These are phyloP conservation scores for Trematocara nigrifrons DNA, from an alignment of 2,113 vertebrate species.

Conservation along the genomic window DNA sequence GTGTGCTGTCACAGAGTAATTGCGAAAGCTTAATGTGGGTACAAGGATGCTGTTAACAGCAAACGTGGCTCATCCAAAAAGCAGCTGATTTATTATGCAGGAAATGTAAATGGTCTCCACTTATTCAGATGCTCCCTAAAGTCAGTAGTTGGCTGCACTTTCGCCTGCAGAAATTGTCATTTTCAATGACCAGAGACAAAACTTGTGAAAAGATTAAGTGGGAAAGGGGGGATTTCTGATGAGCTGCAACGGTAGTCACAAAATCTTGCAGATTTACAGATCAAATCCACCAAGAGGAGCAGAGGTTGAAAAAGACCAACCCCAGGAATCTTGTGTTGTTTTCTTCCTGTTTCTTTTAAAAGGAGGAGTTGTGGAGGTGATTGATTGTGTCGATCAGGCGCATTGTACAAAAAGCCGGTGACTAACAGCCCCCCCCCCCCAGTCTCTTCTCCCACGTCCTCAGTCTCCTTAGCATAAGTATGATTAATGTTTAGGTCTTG, in stretches of 20 bases:
- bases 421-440: neutral
- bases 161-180: neutral
- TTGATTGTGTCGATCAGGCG: conserved; percentile 48
- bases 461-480: conserved; percentile 43
- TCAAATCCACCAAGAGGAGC: neutral
- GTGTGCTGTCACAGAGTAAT: neutral
- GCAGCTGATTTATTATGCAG: conserved; percentile 16
- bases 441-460: conserved; percentile 11
- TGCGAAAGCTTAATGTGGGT: conserved; percentile 1
- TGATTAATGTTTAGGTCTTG: conserved; percentile 61
- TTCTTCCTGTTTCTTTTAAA: neutral
- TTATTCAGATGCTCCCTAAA: neutral
- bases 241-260: neutral
- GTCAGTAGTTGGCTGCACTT: neutral
- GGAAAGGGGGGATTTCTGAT: conserved; percentile 1
- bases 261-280: conserved; percentile 5
- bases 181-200: neutral
- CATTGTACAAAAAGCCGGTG: conserved; percentile 26
- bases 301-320: neutral
- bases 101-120: neutral
- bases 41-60: neutral
- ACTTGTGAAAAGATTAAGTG: neutral
- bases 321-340: neutral
- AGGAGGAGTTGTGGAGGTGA: conserved; percentile 8
- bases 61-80: neutral